Percentiles rank a stretch among this genome's conserved stretches.
Conservation (phyloP, 2,113 vertebrate genomes). For the Ammodytes dubius region DNA sequence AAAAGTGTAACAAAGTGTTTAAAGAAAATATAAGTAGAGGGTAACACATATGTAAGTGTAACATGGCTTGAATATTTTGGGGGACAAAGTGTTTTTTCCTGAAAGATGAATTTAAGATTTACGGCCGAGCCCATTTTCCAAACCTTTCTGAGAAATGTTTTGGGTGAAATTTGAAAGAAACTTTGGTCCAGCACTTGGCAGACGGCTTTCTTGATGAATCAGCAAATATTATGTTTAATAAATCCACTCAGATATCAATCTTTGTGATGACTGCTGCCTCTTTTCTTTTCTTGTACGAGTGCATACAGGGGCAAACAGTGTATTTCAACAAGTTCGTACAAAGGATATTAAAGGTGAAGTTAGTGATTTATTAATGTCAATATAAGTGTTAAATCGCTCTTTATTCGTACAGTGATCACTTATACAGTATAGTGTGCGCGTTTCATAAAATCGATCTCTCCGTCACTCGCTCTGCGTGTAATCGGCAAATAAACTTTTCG, state of each 20-base stretch:
- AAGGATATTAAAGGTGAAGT: too few species aligned
- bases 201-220: slow-evolving; percentile 28
- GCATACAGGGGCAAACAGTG: too few species aligned
- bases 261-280: slow-evolving; percentile 30
- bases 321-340: too few species aligned
- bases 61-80: background rate
- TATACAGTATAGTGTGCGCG: too few species aligned
- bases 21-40: background rate
- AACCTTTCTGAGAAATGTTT: slow-evolving; percentile 13
- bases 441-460: too few species aligned
- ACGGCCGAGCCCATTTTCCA: background rate
- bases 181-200: slow-evolving; percentile 21
- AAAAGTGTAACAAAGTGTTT: background rate
- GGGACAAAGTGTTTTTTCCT: background rate
- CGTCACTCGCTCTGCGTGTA: too few species aligned
- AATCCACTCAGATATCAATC: slow-evolving; percentile 31
- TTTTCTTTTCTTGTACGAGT: slow-evolving; percentile 3
- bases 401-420: too few species aligned
- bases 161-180: slow-evolving; percentile 15
- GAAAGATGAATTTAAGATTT: slow-evolving; percentile 18
- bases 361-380: too few species aligned
- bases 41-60: too few species aligned
- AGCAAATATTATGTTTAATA: slow-evolving; percentile 30
- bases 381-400: too few species aligned
- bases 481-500: too few species aligned